Evolutionary conservation across 2,797 vertebrate species (phyloP), one percentile per base, ranked within the genome.

Genomic region (Aselliscus stoliczkanus): DNA sequence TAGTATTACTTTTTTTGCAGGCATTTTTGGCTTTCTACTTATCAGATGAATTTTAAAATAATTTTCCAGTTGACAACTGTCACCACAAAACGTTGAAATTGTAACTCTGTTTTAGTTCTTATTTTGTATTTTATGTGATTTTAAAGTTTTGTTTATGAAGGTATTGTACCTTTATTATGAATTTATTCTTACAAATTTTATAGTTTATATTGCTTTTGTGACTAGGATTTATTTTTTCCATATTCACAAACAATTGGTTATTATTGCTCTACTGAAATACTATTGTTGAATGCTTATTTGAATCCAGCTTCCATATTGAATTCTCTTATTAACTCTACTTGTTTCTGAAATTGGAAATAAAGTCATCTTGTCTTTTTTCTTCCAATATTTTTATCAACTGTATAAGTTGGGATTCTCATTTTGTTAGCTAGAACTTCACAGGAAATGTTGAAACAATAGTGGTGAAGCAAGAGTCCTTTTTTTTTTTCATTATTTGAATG

Each of bases 331-430:
- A 93, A 76, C 5, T 54, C 42, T 77, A 62, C 39, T 67, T 72
- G 1, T 86, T 95, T 83, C n/a, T 81, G 88, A 73, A 93, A 76
- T 75, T 80, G 65, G 37, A 92, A 95, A 93, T 58, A 70, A 85
- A 92, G 17, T n/a, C 11, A 56, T 89, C 67, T 77, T 88, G 4
- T 80, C 23, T 72, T 17, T 75, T 90, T 87, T 84, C 17, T 65
- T 88, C 18, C 34, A 94, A 15, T 82, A 50, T 85, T 92, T 95
- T 84, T 58, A 90, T 69, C 47, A 69, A 1, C 85, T 1, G 13
- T 62, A 2, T 70, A 85, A 37, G 69, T 93, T 47, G 23, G 44
- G 39, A 73, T 11, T 90, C 62, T 85, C 47, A 80, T 44, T 73
- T 97, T 34, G 76, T 76, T 76, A 84, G 44, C 10, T 70, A 67